phyloP scores from a whole-genome alignment of 2,888 invertebrate species.

The Macrophya alboannulata region DNA sequence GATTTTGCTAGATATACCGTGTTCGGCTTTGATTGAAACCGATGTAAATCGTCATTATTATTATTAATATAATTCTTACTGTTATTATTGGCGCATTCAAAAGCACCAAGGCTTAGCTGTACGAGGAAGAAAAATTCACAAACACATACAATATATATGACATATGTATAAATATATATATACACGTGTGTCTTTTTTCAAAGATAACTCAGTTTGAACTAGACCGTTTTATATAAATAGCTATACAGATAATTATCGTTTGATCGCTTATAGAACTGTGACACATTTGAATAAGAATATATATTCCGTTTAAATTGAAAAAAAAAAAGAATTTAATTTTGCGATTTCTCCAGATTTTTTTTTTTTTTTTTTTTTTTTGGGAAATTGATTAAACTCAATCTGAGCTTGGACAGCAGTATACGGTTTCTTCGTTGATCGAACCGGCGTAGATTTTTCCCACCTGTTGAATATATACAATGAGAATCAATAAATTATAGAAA shows the following conservation, averaged over 20 bases:
- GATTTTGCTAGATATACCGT: constrained; percentile 26
- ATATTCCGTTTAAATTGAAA: neutral
- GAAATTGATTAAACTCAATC: neutral
- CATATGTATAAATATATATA: no score
- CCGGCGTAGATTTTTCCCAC: neutral
- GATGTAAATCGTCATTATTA: neutral
- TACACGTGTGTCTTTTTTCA: neutral
- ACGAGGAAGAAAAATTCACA: neutral
- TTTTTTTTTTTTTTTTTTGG: neutral
- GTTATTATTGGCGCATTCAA: neutral
- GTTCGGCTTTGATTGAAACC: neutral
- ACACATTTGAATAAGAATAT: neutral
- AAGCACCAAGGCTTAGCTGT: neutral
- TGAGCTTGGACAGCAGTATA: neutral
- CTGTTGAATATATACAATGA: neutral
- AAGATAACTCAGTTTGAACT: neutral
- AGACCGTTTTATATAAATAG: neutral
- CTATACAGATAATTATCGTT: neutral
- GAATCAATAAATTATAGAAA: neutral
- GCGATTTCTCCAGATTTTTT: neutral
- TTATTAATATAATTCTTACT: neutral
- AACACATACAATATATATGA: neutral
- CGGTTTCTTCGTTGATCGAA: neutral
- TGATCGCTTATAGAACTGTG: neutral
- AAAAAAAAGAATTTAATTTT: neutral